A percentile compares a stretch with the other conserved stretches of the same genome.
phyloP scores from a whole-genome alignment of 2,113 vertebrate species.

The Polypterus senegalus region DNA sequence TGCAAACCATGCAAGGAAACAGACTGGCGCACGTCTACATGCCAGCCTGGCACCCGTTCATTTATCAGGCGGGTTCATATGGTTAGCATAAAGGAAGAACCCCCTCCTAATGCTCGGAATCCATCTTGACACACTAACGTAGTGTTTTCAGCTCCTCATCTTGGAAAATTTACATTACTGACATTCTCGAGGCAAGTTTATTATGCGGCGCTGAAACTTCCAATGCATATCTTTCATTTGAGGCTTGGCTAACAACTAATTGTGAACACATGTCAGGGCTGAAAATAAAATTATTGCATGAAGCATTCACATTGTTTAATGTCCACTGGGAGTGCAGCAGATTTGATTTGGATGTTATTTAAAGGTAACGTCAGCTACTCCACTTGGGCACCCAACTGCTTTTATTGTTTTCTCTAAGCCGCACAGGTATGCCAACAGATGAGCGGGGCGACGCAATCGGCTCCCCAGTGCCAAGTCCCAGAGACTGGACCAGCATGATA shows the following conservation, averaged over 20 bases:
- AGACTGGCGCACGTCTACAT: too few relatives aligned
- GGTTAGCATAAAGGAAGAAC: constrained; percentile 1
- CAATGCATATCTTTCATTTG: constrained; percentile 5
- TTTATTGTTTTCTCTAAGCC: too few relatives aligned
- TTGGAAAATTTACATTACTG: constrained; percentile 3
- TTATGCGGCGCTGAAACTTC: background rate
- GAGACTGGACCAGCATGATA: too few relatives aligned
- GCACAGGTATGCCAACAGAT: too few relatives aligned
- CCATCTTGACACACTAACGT: background rate
- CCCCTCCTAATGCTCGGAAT: background rate
- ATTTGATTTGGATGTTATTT: background rate
- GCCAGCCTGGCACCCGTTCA: too few relatives aligned
- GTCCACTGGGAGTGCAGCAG: background rate
- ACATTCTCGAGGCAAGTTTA: constrained; percentile 3
- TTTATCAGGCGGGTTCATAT: background rate
- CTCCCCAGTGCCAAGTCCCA: too few relatives aligned
- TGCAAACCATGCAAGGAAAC: too few relatives aligned
- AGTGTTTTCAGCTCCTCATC: background rate
- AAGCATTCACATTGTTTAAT: background rate
- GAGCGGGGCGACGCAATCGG: too few relatives aligned
- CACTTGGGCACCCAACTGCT: too few relatives aligned
- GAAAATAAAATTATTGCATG: background rate
- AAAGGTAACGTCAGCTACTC: background rate
- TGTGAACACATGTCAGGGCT: constrained; percentile 2
- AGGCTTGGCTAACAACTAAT: constrained; percentile 5